Evolutionary conservation across 2,113 vertebrate species (phyloP).

Genomic region (Benitochromis conjunctus): DNA sequence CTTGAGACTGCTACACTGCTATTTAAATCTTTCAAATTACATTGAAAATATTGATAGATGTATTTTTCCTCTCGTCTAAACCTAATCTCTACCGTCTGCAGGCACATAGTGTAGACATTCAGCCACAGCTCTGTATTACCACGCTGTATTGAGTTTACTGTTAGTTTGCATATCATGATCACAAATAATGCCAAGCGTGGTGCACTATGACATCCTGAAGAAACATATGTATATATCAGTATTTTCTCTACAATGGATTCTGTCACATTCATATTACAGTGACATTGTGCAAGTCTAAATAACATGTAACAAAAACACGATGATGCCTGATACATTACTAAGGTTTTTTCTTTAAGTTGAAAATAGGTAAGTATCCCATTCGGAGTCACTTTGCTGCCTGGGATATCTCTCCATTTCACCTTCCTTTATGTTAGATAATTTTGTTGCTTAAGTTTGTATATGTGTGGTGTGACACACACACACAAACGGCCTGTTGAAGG

Average conservation of each 20-base stretch:
- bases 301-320: constrained; percentile 7
- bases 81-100: not conserved
- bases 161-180: not conserved
- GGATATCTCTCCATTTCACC: not conserved
- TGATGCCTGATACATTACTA: constrained; percentile 6
- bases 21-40: not conserved
- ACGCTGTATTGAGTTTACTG: not conserved
- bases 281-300: not conserved
- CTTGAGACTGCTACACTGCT: not conserved
- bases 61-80: not conserved
- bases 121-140: not conserved
- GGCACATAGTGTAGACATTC: not conserved
- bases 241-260: constrained; percentile 17
- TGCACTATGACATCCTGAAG: not conserved
- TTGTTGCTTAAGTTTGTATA: not conserved
- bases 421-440: not conserved
- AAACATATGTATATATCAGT: not conserved
- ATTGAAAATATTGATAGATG: not conserved
- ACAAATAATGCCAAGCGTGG: not conserved
- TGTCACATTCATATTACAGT: constrained; percentile 13
- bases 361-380: not conserved
- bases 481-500: not conserved
- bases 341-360: not conserved
- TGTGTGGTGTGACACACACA: not conserved
- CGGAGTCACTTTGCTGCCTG: not conserved